These are phyloP conservation scores for Trichonephila inaurata DNA, from an alignment of 1,140 invertebrate genomes.

Conservation along the genomic window DNA sequence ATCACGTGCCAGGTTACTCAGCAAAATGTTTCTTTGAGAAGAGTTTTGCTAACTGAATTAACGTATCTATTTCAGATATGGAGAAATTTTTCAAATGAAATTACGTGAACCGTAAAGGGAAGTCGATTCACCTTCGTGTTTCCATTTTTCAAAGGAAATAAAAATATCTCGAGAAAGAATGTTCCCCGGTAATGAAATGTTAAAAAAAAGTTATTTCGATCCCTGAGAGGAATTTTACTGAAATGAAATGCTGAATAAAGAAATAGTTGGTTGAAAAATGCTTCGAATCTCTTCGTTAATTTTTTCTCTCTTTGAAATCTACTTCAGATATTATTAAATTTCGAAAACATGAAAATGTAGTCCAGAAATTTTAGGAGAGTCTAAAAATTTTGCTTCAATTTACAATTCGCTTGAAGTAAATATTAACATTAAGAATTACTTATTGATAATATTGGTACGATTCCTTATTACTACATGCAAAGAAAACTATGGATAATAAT, in stretches of 20 bases:
- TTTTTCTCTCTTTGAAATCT: not conserved
- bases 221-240: not conserved
- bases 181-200: not conserved
- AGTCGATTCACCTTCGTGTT: not conserved
- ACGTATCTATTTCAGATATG: not conserved
- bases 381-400: no score
- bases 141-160: not conserved
- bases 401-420: no score
- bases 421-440: no score
- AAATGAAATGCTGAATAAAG: not conserved
- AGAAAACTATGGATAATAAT: no score
- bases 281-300: not conserved
- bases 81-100: constrained; percentile 24
- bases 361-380: no score
- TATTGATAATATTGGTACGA: no score
- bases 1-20: not conserved
- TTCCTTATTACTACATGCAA: no score
- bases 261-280: not conserved
- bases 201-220: not conserved
- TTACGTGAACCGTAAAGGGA: not conserved
- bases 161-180: not conserved
- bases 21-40: not conserved
- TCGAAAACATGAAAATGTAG: not conserved
- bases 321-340: not conserved
- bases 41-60: constrained; percentile 2